phyloP scores from a whole-genome alignment of 35 echinoderm and acorn worm species.

The Anneissia japonica region DNA sequence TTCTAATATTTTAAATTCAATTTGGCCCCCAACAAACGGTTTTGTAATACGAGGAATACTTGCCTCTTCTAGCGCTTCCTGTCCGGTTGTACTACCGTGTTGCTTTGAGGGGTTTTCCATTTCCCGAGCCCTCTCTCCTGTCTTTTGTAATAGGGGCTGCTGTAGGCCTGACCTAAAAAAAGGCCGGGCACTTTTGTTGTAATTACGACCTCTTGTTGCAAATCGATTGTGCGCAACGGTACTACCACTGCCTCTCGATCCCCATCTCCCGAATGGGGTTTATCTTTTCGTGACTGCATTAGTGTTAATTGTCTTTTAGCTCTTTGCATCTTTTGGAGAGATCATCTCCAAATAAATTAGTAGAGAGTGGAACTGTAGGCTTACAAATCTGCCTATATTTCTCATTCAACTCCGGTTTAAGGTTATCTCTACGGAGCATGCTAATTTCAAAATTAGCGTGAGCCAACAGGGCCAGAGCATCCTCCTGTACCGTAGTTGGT shows the following conservation, averaged over 20 bases:
- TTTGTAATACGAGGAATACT: not conserved
- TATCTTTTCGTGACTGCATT: too few species aligned
- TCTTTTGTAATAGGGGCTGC: slow-evolving; percentile 8
- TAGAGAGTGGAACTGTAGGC: not conserved
- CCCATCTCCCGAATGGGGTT: too few species aligned
- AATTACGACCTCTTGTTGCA: not conserved
- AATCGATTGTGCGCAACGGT: too few species aligned
- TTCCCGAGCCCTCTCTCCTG: not conserved
- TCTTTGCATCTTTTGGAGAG: slow-evolving; percentile 15
- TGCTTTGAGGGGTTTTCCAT: not conserved
- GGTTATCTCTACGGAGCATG: not conserved
- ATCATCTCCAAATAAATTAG: slow-evolving; percentile 20
- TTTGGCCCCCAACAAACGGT: slow-evolving; percentile 3
- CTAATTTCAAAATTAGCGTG: slow-evolving; percentile 30
- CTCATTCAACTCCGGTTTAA: slow-evolving; percentile 30
- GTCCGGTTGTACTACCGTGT: not conserved
- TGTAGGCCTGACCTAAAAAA: not conserved
- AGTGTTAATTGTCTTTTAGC: slow-evolving; percentile 9
- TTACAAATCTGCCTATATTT: slow-evolving; percentile 27
- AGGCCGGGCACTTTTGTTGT: not conserved
- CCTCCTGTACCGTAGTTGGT: not conserved
- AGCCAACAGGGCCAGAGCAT: slow-evolving; percentile 18
- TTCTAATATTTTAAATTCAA: slow-evolving; percentile 1
- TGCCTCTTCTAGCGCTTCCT: not conserved
- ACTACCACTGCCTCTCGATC: too few species aligned